These are phyloP conservation scores for Disparrhopalites patrizii DNA, from an alignment of 2,888 invertebrate species.

Conservation along the genomic window DNA sequence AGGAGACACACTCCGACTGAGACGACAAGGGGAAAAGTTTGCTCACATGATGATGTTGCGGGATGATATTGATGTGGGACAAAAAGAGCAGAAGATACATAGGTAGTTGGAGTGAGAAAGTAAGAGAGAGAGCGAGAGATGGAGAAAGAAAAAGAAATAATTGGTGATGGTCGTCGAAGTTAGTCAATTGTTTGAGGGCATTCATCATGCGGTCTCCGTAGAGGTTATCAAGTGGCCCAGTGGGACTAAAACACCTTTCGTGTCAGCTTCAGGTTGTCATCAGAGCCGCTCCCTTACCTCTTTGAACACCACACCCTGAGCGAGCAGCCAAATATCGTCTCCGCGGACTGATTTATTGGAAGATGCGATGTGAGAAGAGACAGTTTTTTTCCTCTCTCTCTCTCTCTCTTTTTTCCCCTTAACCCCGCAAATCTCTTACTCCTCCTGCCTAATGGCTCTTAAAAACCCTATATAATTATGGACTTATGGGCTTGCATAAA, in stretches of 20 bases:
- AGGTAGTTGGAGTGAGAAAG: neutral
- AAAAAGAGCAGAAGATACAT: neutral
- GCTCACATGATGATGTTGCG: too few relatives aligned
- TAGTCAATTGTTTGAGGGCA: conserved; percentile 16
- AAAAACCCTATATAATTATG: conserved; percentile 32
- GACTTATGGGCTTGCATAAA: conserved; percentile 39
- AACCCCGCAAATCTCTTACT: conserved; percentile 13
- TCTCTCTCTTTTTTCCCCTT: neutral
- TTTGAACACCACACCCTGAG: conserved; percentile 40
- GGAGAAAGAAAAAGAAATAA: conserved; percentile 13
- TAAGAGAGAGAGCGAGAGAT: neutral
- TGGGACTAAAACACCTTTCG: conserved; percentile 45
- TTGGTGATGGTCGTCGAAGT: conserved; percentile 23
- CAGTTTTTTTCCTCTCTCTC: neutral
- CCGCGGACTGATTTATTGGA: conserved; percentile 46
- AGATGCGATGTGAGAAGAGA: conserved; percentile 29
- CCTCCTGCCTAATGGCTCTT: conserved; percentile 30
- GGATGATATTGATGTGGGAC: neutral
- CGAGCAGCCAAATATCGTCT: conserved; percentile 37
- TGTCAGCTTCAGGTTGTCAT: conserved; percentile 43
- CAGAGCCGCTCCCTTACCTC: conserved; percentile 41
- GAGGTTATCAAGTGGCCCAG: conserved; percentile 27
- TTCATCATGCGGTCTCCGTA: conserved; percentile 19
- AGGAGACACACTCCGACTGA: too few relatives aligned
- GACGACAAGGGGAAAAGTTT: neutral